Conservation (phyloP, 2,888 invertebrate genomes). For the Drosophila borborema region DNA sequence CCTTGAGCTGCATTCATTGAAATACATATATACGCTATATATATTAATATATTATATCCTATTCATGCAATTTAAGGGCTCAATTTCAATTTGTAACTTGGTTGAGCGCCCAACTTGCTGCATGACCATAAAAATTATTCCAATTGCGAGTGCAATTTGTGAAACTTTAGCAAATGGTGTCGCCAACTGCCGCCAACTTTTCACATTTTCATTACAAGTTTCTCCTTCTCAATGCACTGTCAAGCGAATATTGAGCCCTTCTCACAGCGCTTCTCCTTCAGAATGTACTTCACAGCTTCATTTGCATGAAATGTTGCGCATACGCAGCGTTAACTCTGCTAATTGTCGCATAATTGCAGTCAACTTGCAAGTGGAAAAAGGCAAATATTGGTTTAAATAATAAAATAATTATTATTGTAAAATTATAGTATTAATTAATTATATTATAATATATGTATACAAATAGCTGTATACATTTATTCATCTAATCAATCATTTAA, state of each 20-base stretch:
- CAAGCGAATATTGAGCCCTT: not conserved
- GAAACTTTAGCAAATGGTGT: conserved; percentile 38
- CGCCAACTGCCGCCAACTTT: conserved; percentile 41
- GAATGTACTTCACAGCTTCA: conserved; percentile 10
- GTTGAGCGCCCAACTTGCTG: conserved; percentile 16
- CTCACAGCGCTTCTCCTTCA: conserved; percentile 4
- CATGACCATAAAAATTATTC: conserved; percentile 34
- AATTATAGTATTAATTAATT: no score
- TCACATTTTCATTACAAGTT: conserved; percentile 42
- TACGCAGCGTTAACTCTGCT: conserved; percentile 6
- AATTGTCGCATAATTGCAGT: conserved; percentile 17
- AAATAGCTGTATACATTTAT: no score
- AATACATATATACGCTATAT: not conserved
- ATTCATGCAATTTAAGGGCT: conserved; percentile 10
- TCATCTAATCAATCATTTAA: no score
- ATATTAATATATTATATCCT: not conserved
- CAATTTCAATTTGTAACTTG: conserved; percentile 24
- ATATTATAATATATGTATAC: no score
- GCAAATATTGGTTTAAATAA: not conserved
- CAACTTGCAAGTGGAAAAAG: not conserved
- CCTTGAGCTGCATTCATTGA: no score
- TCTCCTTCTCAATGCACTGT: conserved; percentile 6
- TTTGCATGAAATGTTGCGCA: conserved; percentile 22
- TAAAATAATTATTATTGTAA: not conserved
- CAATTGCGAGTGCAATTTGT: conserved; percentile 33